Conservation (phyloP, 2,113 vertebrate species). For the Mesembrinibis cayennensis region DNA sequence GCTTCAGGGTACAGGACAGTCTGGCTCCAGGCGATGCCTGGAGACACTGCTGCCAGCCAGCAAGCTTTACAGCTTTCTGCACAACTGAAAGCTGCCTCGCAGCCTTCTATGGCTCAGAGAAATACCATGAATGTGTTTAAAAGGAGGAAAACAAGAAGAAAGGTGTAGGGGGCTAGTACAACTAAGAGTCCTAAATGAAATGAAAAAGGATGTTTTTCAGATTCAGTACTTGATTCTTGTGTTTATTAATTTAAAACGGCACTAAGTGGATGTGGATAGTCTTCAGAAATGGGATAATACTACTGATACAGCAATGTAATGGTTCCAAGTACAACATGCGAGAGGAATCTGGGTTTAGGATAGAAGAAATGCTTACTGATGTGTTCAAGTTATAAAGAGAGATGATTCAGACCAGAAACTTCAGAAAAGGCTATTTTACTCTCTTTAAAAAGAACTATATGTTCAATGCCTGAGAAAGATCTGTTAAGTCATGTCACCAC, state of each 20-base stretch:
- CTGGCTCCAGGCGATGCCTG: neutral
- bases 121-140: neutral
- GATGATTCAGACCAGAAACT: neutral
- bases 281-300: neutral
- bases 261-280: neutral
- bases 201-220: neutral
- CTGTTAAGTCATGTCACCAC: neutral
- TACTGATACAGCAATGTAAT: neutral
- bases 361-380: neutral
- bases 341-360: neutral
- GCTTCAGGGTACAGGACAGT: neutral
- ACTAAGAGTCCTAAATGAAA: neutral
- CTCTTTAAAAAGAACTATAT: neutral
- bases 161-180: neutral
- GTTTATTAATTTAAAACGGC: neutral
- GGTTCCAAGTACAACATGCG: neutral
- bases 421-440: neutral
- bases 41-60: neutral
- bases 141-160: neutral
- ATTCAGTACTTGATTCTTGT: neutral
- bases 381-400: neutral
- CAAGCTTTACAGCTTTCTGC: neutral
- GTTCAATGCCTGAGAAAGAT: neutral
- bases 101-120: neutral
- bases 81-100: neutral